A percentile compares a stretch with the other conserved stretches of the same genome.
phyloP scores from a whole-genome alignment of 2,888 invertebrate species.

The Apotomis betuletana region DNA sequence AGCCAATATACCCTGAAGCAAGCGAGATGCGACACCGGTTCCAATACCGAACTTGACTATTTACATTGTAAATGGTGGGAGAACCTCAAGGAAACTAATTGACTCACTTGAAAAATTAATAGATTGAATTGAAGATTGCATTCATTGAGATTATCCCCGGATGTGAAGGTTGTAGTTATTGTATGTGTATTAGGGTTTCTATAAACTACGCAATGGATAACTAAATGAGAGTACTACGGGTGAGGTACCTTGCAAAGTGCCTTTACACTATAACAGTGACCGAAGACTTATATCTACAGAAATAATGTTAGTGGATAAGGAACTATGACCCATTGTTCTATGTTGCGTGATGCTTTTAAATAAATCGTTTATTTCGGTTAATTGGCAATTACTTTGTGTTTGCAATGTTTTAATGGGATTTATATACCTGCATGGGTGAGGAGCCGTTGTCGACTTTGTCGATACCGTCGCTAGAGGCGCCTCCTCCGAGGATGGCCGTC shows the following conservation, averaged over 20 bases:
- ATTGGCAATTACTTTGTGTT: conserved; percentile 43
- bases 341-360: conserved; percentile 36
- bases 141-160: conserved; percentile 67
- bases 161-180: conserved; percentile 68
- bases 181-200: conserved; percentile 67
- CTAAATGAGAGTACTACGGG: conserved; percentile 61
- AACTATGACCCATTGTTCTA: conserved; percentile 50
- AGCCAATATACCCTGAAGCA: conserved; percentile 95
- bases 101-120: neutral
- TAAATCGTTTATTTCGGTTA: conserved; percentile 44
- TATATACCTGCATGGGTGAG: conserved; percentile 92
- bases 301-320: conserved; percentile 77
- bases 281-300: conserved; percentile 69
- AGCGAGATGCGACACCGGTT: conserved; percentile 83
- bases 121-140: neutral
- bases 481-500: conserved; percentile 91
- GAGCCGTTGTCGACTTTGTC: conserved; percentile 95
- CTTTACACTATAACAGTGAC: conserved; percentile 67
- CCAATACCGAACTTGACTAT: conserved; percentile 82
- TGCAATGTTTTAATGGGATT: conserved; percentile 4
- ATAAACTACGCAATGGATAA: conserved; percentile 62
- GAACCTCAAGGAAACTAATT: conserved; percentile 61
- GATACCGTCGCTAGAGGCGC: conserved; percentile 90
- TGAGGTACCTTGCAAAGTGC: conserved; percentile 74
- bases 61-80: conserved; percentile 68